Base-by-base conservation (phyloP, 2,797 vertebrate species). In the Sebastes taczanowskii region DNA sequence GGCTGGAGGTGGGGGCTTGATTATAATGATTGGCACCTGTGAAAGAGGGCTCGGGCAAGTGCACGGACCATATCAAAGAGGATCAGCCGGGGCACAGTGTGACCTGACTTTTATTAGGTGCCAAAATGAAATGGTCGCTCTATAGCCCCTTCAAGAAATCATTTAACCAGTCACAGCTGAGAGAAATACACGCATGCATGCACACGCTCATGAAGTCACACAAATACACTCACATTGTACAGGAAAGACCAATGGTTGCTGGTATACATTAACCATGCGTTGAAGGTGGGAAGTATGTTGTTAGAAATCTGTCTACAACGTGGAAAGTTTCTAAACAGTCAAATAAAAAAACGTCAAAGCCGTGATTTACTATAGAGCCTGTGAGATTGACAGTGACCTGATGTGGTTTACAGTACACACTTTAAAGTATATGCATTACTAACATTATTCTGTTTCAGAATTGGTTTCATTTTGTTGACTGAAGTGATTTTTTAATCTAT, bases 41-140 rank as follows among this genome's bases (percentile, higher is more conserved):
- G 90, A 91, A 88, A 86, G 89, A 86, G 88, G 90, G 88, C 88
- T 90, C 78, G 88, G 83, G 86, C 87, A 79, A 88, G 91, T 79
- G 89, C 90, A 87, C 9, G 52, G 91, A 94, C 90, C 94, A 89
- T 89, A 93, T 94, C 92, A 92, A 88, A 92, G 90, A 89, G 92
- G 92, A 92, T 92, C 93, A 93, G 89, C 85, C 63, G 32, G 91
- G 89, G 89, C 91, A 77, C 81, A 11, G 69, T 73, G 89, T 92
- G 92, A 93, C 94, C 93, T 83, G 88, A 86, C 89, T 89, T 84
- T 93, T 94, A 94, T 94, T 91, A 94, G 90, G 84, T 92, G 89
- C 91, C 87, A 84, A 91, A 93, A 94, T 93, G 91, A 94, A 93
- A 94, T 85, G 86, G 90, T 86, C 76, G 86, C 90, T 85, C 86